These are phyloP conservation scores for Tychaedon coryphoeus DNA, from an alignment of 2,113 vertebrate genomes.

Conservation along the genomic window DNA sequence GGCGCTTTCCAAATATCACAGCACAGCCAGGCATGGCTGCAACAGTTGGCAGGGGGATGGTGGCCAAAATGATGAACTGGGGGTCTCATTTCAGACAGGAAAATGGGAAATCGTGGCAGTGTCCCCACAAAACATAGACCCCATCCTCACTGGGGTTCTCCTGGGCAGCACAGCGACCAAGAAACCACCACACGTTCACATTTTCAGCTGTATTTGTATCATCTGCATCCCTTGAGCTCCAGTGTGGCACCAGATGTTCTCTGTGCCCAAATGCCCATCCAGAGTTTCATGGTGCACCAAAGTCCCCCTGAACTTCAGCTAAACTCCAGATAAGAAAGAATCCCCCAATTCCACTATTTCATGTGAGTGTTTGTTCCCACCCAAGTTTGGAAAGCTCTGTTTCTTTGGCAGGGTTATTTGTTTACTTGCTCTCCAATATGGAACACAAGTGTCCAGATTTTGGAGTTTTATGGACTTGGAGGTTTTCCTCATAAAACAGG, in stretches of 20 bases:
- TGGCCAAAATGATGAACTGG: background rate
- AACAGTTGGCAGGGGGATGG: background rate
- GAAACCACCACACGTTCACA: background rate
- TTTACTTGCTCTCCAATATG: accelerated
- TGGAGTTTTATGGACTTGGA: accelerated
- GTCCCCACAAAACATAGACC: background rate
- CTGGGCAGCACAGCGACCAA: background rate
- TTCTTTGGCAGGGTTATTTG: background rate
- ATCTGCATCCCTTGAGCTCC: background rate
- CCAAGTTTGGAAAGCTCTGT: background rate
- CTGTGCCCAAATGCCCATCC: background rate
- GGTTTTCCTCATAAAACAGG: background rate
- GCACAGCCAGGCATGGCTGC: constrained; percentile 26
- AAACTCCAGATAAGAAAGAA: background rate
- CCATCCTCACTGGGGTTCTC: background rate
- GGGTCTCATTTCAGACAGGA: background rate
- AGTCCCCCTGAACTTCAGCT: background rate
- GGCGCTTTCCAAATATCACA: constrained; percentile 24
- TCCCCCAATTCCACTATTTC: accelerated
- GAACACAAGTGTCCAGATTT: background rate
- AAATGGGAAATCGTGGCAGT: background rate
- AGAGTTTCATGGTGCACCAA: background rate
- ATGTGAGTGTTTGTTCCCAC: background rate
- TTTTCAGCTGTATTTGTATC: background rate
- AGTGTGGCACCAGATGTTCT: background rate